Base-by-base conservation (phyloP, 53 echinoderm and acorn worm genomes). In the Echinometra lucunter region DNA sequence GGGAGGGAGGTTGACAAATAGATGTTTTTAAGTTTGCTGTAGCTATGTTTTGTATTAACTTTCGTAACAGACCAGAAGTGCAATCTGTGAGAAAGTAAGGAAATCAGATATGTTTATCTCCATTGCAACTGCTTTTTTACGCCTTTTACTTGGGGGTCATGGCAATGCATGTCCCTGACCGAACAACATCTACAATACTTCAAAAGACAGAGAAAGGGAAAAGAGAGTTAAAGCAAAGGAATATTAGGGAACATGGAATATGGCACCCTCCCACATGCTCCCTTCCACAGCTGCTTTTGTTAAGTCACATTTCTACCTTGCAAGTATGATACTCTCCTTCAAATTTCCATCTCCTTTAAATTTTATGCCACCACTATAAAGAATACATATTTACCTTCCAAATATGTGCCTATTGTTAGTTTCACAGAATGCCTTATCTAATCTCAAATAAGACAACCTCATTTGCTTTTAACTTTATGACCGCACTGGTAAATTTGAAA, bases 341-440 rank as follows among this genome's bases (percentile, higher is more conserved):
- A 9, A 21, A 4, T 21, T 21, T 4, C 63, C 16, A 4, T 4
- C 23, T 21, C 0, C 63, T 21, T 63, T 23, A 9, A 56, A 56
- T 9, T 56, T 56, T 63, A 63, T 23, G 3, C 63, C 63, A 63
- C 23, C 23, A 63, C 23, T 63, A 18, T 3, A 63, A 0, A 63
- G 74, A 74, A 32, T 35, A 74, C 35, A 35, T 74, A 74, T 74
- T 74, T 74, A 74, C 74, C 37, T 74, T 74, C 74, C 37, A 34
- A 74, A 74, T 74, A 74, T 10, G 34, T 11, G 32, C 3, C 37
- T 32, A 34, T 74, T 37, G 74, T 74, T 13, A 37, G 74, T 74
- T 17, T 74, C 74, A 35, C 16, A 35, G 18, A 74, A 74, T 74
- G 74, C 4, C 74, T 74, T 35, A 74, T 35, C 34, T 12, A 11